Evolutionary conservation across 2,888 invertebrate species (phyloP), one percentile per base, ranked within the genome.

Genomic region (Rhagophthalmus giganteus): DNA sequence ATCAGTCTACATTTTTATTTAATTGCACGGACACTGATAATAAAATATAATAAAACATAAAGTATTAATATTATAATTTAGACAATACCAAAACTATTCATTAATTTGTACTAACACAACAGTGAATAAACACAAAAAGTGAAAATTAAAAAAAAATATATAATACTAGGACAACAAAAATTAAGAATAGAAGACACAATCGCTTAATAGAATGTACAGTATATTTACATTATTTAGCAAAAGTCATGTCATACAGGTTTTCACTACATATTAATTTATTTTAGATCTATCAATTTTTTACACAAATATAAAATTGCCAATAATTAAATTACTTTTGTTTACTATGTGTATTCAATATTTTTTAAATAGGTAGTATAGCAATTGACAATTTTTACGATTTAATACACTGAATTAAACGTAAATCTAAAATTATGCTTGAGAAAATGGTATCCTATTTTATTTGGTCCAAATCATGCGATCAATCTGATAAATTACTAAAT

Each of bases 191-290:
- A 47, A 68, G 68, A 71, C 69, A 70, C 70, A 70, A 69, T 69
- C 70, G 67, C 68, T 71, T 69, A 71, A 73, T 69, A 66, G 64
- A 73, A 72, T 74, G 69, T 74, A 74, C 73, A 73, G 60, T 68
- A 69, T 74, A 73, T 72, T 70, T 74, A 74, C 73, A 73, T 67
- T 69, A 70, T 70, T 69, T 70, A 71, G 72, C 71, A 72, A 73
- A 72, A 70, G 61, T 63, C 64, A 65, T 67, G 59, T 60, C 64
- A 67, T 64, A 65, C 61, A 67, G 58, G 57, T 64, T 59, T 60
- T 60, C 47, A 47, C 60, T 69, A 67, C 65, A 64, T 61, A 61
- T 63, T 69, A 65, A 68, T 68, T 68, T 65, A 64, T 66, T 68
- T 69, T 65, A 66, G 60, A 59, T 65, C 63, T 67, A 64, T 63